These are phyloP conservation scores for Sebastes hopkinsi DNA, from an alignment of 2,797 vertebrate species.

Conservation along the genomic window DNA sequence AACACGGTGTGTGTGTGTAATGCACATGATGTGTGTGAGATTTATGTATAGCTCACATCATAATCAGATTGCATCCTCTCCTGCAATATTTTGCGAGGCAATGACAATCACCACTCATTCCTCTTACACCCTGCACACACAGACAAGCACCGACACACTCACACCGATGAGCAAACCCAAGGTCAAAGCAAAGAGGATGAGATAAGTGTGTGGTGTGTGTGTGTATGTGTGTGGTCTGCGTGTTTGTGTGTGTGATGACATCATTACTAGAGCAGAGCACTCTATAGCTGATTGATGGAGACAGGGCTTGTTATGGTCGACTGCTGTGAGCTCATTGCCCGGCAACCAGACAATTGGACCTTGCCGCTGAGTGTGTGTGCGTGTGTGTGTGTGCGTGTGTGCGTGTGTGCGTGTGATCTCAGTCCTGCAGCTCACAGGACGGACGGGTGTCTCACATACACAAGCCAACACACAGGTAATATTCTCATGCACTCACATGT, in stretches of 20 bases:
- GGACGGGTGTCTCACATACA: slow-evolving; percentile 28
- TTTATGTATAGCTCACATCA: slow-evolving; percentile 24
- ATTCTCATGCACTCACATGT: neutral
- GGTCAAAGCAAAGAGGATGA: slow-evolving; percentile 66
- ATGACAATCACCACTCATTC: slow-evolving; percentile 40
- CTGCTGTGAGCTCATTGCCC: slow-evolving; percentile 78
- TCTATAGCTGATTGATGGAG: slow-evolving; percentile 85
- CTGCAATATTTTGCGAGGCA: slow-evolving; percentile 42
- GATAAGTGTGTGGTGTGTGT: slow-evolving; percentile 30
- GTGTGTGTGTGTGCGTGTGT: neutral
- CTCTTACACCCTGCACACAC: slow-evolving; percentile 6
- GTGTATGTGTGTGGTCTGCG: neutral
- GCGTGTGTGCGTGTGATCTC: neutral
- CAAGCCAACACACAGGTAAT: neutral
- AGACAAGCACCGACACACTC: neutral
- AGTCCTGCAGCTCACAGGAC: neutral
- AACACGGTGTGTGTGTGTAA: neutral
- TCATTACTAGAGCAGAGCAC: slow-evolving; percentile 86
- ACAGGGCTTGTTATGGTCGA: slow-evolving; percentile 71
- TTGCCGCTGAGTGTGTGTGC: slow-evolving; percentile 23
- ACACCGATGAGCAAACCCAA: slow-evolving; percentile 44
- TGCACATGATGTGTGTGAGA: neutral
- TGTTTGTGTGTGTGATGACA: slow-evolving; percentile 79
- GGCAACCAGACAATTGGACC: slow-evolving; percentile 70
- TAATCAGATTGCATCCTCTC: slow-evolving; percentile 29